Evolutionary conservation across 2,113 vertebrate species (phyloP).

Genomic region (Microcebus ravelobensis): DNA sequence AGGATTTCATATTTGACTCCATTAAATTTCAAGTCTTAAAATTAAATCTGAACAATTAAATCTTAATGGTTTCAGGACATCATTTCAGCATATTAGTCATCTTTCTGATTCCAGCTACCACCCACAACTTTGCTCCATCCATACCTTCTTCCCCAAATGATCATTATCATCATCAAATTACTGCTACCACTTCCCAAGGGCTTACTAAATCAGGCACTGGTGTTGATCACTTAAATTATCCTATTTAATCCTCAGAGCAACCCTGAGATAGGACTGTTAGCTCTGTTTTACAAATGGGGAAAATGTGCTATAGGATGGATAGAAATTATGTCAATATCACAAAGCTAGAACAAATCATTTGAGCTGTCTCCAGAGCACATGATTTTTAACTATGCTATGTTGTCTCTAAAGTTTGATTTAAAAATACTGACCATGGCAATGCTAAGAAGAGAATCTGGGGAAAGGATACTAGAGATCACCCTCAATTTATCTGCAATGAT

Average conservation of each 20-base stretch:
- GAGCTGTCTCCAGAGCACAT: background rate
- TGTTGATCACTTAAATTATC: background rate
- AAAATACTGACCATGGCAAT: background rate
- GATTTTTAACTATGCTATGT: background rate
- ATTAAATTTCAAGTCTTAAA: conserved; percentile 35
- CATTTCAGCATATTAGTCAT: background rate
- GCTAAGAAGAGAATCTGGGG: background rate
- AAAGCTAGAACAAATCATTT: background rate
- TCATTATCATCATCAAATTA: background rate
- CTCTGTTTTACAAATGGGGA: background rate
- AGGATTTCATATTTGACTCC: background rate
- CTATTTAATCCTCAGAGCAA: background rate
- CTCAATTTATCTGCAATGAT: background rate
- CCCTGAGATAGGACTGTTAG: background rate
- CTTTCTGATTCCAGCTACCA: background rate
- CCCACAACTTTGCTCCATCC: background rate
- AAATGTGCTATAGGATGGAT: background rate
- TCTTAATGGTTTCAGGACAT: background rate
- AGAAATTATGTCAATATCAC: background rate
- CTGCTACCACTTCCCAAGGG: background rate
- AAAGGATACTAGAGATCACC: background rate
- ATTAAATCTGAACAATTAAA: background rate
- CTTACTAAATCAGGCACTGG: background rate
- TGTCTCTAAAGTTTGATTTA: background rate
- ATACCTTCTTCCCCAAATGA: background rate